Base-by-base conservation (phyloP, 1,140 invertebrate species). In the Drosophila orosa region DNA sequence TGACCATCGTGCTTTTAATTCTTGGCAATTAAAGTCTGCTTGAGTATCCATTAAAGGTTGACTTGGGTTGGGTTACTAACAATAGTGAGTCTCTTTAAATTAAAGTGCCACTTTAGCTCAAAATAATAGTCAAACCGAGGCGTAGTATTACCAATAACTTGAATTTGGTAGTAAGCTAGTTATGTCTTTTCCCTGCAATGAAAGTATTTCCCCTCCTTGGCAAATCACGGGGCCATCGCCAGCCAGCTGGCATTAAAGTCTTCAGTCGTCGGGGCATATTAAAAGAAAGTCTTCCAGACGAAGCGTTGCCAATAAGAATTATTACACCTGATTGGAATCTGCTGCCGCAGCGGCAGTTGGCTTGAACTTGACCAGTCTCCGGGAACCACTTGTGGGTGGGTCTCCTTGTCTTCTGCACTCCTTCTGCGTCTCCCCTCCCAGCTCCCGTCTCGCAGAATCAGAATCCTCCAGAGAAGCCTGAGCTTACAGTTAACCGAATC, bases 311-410 rank as follows among this genome's bases (percentile, higher is more conserved):
- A 91, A 91, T 91, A 91, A 90, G 86, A 91, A 92, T 92, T 92
- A 91, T 92, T 92, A 91, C 90, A 92, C 90, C 91, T 91, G 91
- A 92, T 91, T 92, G 90, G 83, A 84, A 92, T 91, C 89, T 73
- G 80, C 73, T 84, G 84, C 79, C 60, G 65, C 45, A 60, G 80
- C 72, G 57, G 74, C 74, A 78, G 50, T 54, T 54, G 31, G 75
- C 80, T 60, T 78, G 80, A 80, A 90, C 87, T 90, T 90, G 87
- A 90, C 87, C 87, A 90, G 68, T 68, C 44, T 65, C 54, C 33
- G 35, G 31, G 31, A 54, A 35, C 50, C 50, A 54, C 74, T 76
- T 54, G 74, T 68, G 63, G 86, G 84, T 89, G 84, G 84, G 84
- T 89, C 50, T 35, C 31, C 50, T 9, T 33, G 50, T 54, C 50